These are phyloP conservation scores for Dastarcus helophoroides DNA, from an alignment of 2,888 invertebrate species.

Conservation along the genomic window DNA sequence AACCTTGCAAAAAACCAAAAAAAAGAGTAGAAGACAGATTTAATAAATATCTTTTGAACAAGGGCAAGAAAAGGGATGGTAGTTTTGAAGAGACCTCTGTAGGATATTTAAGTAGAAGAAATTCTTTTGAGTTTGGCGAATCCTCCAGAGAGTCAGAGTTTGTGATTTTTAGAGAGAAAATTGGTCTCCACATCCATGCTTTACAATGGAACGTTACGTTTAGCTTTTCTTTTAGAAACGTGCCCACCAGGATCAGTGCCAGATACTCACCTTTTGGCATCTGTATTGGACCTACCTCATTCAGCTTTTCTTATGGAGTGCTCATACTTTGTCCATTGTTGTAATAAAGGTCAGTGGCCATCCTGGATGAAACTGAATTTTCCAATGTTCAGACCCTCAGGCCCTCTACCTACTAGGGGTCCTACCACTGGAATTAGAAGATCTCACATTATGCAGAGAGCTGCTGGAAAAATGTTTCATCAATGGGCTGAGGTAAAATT, in stretches of 20 bases:
- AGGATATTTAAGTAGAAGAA: conserved; percentile 64
- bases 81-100: conserved; percentile 78
- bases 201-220: conserved; percentile 78
- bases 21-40: conserved; percentile 84
- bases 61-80: conserved; percentile 78
- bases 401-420: conserved; percentile 43
- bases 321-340: conserved; percentile 91
- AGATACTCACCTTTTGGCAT: conserved; percentile 90
- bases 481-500: conserved; percentile 92
- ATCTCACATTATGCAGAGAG: conserved; percentile 65
- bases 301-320: conserved; percentile 94
- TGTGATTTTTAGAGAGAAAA: conserved; percentile 74
- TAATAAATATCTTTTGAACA: conserved; percentile 71
- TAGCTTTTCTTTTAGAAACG: conserved; percentile 87
- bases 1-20: conserved; percentile 68
- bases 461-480: conserved; percentile 95
- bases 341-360: conserved; percentile 98
- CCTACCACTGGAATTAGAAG: conserved; percentile 36
- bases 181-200: conserved; percentile 69
- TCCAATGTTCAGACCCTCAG: conserved; percentile 61
- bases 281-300: conserved; percentile 87
- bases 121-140: conserved; percentile 71
- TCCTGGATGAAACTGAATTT: conserved; percentile 89
- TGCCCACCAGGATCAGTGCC: conserved; percentile 94
- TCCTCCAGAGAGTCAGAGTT: conserved; percentile 77